Percentiles rank a stretch among this genome's conserved stretches.
These are phyloP conservation scores for Corydoras sp. DNA, from an alignment of 2,113 vertebrate species.

Conservation along the genomic window DNA sequence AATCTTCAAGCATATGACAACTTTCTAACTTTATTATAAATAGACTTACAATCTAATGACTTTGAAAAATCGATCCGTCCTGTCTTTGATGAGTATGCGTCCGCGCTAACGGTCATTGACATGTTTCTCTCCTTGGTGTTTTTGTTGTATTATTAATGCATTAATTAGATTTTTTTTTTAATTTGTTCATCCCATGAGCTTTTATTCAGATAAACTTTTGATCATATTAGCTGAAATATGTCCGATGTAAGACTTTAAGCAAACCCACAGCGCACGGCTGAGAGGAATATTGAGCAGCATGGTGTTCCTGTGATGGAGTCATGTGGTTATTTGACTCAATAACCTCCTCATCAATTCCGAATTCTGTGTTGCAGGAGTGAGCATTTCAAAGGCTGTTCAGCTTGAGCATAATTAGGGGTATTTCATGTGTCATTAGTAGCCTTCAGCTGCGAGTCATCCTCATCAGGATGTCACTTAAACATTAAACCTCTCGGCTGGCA, in stretches of 20 bases:
- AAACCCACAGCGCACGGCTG: neutral
- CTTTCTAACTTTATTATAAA: too few relatives aligned
- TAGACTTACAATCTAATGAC: too few relatives aligned
- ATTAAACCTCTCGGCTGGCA: constrained; percentile 19
- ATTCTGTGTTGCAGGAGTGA: neutral
- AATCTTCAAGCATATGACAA: too few relatives aligned
- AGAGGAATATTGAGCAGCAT: neutral
- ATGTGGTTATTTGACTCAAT: constrained; percentile 2
- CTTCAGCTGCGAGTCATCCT: constrained; percentile 53
- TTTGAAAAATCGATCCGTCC: too few relatives aligned
- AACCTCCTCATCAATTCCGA: neutral
- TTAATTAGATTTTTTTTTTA: constrained; percentile 49
- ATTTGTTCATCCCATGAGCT: constrained; percentile 45
- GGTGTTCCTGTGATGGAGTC: neutral
- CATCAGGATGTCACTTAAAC: constrained; percentile 44
- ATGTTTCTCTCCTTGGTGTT: constrained; percentile 37
- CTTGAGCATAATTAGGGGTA: constrained; percentile 30
- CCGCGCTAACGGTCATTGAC: constrained; percentile 47
- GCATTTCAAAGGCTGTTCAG: constrained; percentile 13
- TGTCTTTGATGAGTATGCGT: constrained; percentile 57
- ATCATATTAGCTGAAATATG: constrained; percentile 15
- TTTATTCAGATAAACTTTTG: constrained; percentile 36
- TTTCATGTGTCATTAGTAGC: constrained; percentile 53
- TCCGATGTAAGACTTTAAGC: constrained; percentile 35
- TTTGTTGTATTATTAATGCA: constrained; percentile 64